A percentile compares a stretch with the other conserved stretches of the same genome.
Conservation (phyloP, 2,113 vertebrate species). For the Mola mola region DNA sequence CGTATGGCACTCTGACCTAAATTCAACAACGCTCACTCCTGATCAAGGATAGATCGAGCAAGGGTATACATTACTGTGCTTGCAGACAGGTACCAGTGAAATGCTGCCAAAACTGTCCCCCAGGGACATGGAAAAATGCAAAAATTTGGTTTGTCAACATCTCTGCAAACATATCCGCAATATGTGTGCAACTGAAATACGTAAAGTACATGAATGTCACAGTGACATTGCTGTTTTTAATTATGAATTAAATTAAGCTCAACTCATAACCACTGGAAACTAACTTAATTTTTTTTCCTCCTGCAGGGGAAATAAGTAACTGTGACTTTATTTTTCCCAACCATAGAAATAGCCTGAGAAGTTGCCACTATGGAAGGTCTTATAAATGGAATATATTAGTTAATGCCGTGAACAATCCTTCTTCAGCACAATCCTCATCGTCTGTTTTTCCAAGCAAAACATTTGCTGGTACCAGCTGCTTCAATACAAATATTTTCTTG, state of each 20-base stretch:
- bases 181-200: too few species aligned
- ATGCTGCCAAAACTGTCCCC: neutral
- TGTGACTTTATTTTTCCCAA: conserved; percentile 22
- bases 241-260: too few species aligned
- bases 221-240: too few species aligned
- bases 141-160: too few species aligned
- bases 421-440: conserved; percentile 20
- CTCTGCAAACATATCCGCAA: too few species aligned
- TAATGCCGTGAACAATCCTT: conserved; percentile 10
- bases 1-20: conserved; percentile 26
- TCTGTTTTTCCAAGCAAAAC: too few species aligned
- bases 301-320: conserved; percentile 9
- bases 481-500: too few species aligned
- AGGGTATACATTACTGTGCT: conserved; percentile 2
- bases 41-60: conserved; percentile 4
- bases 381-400: conserved; percentile 40
- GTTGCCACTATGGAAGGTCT: conserved; percentile 19
- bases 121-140: conserved; percentile 1
- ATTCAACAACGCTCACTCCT: conserved; percentile 17
- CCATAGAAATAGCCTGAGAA: conserved; percentile 44
- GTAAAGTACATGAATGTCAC: neutral
- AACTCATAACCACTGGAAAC: conserved; percentile 28
- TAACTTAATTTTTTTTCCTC: neutral
- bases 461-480: too few species aligned
- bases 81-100: neutral